phyloP scores from a whole-genome alignment of 2,888 invertebrate species.

The Tortricodes alternella region DNA sequence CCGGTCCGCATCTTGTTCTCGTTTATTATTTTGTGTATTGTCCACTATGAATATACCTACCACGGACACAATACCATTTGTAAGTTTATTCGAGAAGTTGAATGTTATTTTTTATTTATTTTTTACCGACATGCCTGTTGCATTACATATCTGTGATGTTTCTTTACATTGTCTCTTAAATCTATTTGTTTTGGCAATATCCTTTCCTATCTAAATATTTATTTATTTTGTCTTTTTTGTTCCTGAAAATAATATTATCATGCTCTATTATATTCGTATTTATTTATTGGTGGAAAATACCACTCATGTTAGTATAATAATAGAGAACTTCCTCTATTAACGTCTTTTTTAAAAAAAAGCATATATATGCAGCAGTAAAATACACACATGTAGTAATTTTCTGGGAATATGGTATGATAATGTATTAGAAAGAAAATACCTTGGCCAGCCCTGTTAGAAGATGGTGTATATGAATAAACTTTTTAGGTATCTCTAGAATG shows the following conservation, averaged over 20 bases:
- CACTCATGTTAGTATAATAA: too few relatives aligned
- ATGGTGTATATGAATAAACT: too few relatives aligned
- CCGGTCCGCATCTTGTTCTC: slow-evolving; percentile 51
- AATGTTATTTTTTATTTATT: slow-evolving; percentile 2
- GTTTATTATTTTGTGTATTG: slow-evolving; percentile 49
- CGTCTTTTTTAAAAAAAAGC: too few relatives aligned
- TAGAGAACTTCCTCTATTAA: too few relatives aligned
- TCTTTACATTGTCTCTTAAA: not conserved
- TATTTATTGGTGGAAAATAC: not conserved
- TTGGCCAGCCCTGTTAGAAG: too few relatives aligned
- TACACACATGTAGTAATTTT: too few relatives aligned
- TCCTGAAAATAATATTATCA: not conserved
- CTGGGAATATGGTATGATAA: too few relatives aligned
- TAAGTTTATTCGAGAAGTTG: slow-evolving; percentile 60
- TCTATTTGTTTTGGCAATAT: too few relatives aligned
- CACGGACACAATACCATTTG: slow-evolving; percentile 58
- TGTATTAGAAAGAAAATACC: too few relatives aligned
- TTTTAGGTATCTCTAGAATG: too few relatives aligned
- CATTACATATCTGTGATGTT: slow-evolving; percentile 9
- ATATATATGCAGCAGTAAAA: too few relatives aligned
- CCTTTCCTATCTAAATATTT: too few relatives aligned
- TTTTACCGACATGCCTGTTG: not conserved
- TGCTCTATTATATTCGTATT: not conserved
- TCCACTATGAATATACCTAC: slow-evolving; percentile 40
- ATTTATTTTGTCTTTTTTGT: not conserved